Evolutionary conservation across 2,797 vertebrate species (phyloP), one percentile per base, ranked within the genome.

Genomic region (Loriculus beryllinus): DNA sequence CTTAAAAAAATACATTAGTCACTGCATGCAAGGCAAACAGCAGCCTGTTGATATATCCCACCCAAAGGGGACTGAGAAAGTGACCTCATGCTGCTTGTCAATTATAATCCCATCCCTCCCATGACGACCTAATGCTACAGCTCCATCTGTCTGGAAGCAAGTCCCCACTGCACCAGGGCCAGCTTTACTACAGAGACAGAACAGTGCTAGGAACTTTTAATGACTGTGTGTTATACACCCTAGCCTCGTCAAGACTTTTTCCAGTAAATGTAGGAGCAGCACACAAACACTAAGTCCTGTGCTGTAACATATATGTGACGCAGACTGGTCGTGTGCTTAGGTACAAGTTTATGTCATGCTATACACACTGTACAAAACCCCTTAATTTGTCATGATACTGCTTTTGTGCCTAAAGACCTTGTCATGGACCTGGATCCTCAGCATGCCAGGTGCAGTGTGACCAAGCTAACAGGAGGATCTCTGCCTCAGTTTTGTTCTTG

Each of bases 51-150:
- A 96, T 95, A 86, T 48, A 88, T 90, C 67, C 59, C 86, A 85
- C 95, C 95, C 95, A 25, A 26, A 90, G 59, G 95, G 80, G 90
- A 80, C 88, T 67, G 60, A 40, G 31, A 39, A 64, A 22, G 81
- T 97, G 96, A 97, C 93, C 90, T 97, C 80, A 97, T 89, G 84
- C 93, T 76, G 71, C 72, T 90, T 48, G 92, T 97, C 95, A 83
- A 83, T 62, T 17, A 45, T 85, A 90, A 71, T 49, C 82, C 90
- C 65, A 77, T 64, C 86, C 93, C 93, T 97, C 95, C 97, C 95
- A 56, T 48, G 45, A 65, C 95, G n/a, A n/a, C 94, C 95, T 49
- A 69, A 62, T 14, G 72, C 88, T 86, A 49, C 94, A 52, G 33
- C 47, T 19, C 51, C 60, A 60, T 86, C 76, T 91, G 92, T 67